Evolutionary conservation across 2,113 vertebrate genomes (phyloP), one percentile per base, ranked within the genome.

Genomic region (Rutilus rutilus): DNA sequence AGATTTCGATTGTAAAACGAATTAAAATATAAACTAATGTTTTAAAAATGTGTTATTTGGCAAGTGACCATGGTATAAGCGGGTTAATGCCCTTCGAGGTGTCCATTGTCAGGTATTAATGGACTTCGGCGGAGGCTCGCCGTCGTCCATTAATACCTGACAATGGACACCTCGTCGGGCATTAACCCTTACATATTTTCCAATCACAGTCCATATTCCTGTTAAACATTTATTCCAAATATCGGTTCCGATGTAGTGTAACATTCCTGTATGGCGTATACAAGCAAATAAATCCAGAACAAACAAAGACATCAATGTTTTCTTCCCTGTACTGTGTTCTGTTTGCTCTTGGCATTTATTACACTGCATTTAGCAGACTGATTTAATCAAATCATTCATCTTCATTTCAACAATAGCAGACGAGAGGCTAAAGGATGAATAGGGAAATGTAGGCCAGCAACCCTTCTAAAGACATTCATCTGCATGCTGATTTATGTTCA

Each of bases 311-410:
- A 42, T 71, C 67, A 42, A 6, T n/a, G 6, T 75, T 73, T 75
- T n/a, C 42, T 47, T 7, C 27, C 27, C 64, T 30, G 6, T 25
- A 11, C 33, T 12, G 33, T 25, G 23, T 47, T 47, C 1, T 17
- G 12, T 17, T 75, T 74, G 36, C 71, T 75, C 2, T 47, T 14
- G 1, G 71, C 71, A 74, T 45, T 74, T 45, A 74, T 45, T 25
- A 25, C 17, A 0, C 33, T 21, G 21, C 67, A 71, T 21, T 71
- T 42, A 71, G 36, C 71, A 25, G 23, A 45, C 71, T 75, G 17
- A 75, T 75, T 75, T n/a, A 75, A 75, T 75, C n/a, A 27, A 27
- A 47, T 15, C 42, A 47, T 75, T 47, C 71, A 8, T 74, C 25
- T 47, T 25, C 3, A 25, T 45, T 75, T 45, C 42, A 75, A 27